Evolutionary conservation across 2,113 vertebrate genomes (phyloP).

Genomic region (Colaptes auratus): DNA sequence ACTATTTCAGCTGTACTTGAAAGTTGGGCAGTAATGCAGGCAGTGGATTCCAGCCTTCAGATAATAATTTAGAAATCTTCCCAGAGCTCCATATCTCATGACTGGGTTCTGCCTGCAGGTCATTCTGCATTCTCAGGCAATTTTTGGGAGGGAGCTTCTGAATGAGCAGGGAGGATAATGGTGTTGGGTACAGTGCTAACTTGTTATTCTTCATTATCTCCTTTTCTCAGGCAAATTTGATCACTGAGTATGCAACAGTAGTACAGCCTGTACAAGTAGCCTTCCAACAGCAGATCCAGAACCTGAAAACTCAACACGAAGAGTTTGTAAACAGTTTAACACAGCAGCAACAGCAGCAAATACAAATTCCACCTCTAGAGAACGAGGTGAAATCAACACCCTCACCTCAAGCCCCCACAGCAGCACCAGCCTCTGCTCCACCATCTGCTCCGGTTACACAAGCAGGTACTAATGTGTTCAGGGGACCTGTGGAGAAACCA

Average conservation of each 20-base stretch:
- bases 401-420: conserved; percentile 56
- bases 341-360: conserved; percentile 74
- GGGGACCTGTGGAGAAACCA: neutral
- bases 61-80: neutral
- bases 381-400: conserved; percentile 75
- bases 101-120: neutral
- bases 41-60: neutral
- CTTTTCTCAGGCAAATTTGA: conserved; percentile 85
- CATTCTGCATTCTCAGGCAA: fast-evolving
- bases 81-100: fast-evolving
- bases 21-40: neutral
- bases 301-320: conserved; percentile 90
- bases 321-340: conserved; percentile 91
- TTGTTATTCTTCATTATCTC: neutral
- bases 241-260: conserved; percentile 88
- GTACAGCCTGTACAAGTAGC: conserved; percentile 94
- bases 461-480: conserved; percentile 57
- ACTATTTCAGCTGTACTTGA: neutral
- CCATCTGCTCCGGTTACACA: conserved; percentile 70
- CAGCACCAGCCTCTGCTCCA: conserved; percentile 60
- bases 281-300: conserved; percentile 97
- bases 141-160: neutral
- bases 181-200: neutral
- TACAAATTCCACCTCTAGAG: conserved; percentile 74
- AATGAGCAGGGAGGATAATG: neutral